These are phyloP conservation scores for Cephonodes hylas DNA, from an alignment of 2,888 invertebrate genomes.

Conservation along the genomic window DNA sequence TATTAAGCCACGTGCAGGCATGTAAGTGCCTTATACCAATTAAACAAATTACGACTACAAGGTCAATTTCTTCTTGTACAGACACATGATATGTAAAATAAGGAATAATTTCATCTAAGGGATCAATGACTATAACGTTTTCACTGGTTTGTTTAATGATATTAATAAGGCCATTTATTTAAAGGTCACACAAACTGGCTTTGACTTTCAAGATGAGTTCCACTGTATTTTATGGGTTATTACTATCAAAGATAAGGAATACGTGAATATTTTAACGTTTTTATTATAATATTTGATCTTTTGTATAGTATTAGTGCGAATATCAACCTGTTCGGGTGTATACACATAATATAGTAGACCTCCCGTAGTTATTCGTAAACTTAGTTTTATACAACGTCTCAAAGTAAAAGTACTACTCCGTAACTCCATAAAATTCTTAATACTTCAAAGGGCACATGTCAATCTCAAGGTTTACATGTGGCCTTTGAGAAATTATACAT, in stretches of 20 bases:
- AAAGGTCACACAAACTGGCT: slow-evolving; percentile 69
- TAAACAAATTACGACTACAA: too few relatives aligned
- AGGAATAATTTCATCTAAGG: slow-evolving; percentile 16
- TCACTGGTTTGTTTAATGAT: slow-evolving; percentile 52
- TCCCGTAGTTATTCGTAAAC: neutral
- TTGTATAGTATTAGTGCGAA: slow-evolving; percentile 1
- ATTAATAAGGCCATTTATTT: slow-evolving; percentile 66
- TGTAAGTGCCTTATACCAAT: too few relatives aligned
- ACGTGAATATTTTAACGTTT: slow-evolving; percentile 13
- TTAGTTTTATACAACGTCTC: neutral
- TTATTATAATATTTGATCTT: slow-evolving; percentile 14
- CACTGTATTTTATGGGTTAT: slow-evolving; percentile 49
- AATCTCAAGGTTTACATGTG: neutral
- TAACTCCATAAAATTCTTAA: too few relatives aligned
- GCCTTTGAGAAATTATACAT: neutral
- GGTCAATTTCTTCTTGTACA: neutral
- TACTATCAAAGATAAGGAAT: slow-evolving; percentile 39
- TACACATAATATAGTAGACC: neutral
- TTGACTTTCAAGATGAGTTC: slow-evolving; percentile 54
- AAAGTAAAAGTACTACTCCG: neutral
- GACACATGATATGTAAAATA: neutral
- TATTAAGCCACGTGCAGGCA: too few relatives aligned
- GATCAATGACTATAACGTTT: slow-evolving; percentile 40
- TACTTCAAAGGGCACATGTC: too few relatives aligned
- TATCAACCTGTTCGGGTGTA: neutral